Evolutionary conservation across 2,888 invertebrate genomes (phyloP), one percentile per base, ranked within the genome.

Genomic region (Torymus tubicola): DNA sequence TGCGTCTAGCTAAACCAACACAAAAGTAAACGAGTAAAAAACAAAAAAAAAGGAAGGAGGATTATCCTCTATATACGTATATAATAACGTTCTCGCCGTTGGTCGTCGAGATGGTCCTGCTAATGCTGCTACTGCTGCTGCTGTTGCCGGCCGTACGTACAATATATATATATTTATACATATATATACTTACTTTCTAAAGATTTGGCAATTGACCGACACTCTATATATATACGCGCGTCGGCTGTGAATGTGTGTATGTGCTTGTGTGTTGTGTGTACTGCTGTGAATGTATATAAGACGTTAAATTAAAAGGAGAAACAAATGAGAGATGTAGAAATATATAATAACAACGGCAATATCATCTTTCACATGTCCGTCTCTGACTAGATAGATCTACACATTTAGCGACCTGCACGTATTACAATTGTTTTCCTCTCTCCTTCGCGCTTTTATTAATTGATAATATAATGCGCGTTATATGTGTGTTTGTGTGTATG

Each of bases 341-440:
- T 21, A 5, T 31, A 67, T 24, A 68, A 79, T 70, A 80, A 80
- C 53, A 70, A 68, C 57, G 31, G 70, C 14, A 58, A 64, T 24
- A 81, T 72, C 16, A 57, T 81, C 53, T 75, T 67, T 67, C 68
- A 69, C 80, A 82, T 75, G 64, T 80, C 79, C 74, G 75, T 82
- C 83, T 85, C 83, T 85, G 85, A 85, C 85, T 85, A 85, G 85
- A 85, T 84, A 76, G 83, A 76, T 80, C 81, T 83, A 78, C 55
- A 42, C 64, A 63, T 57, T 11, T 64, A 67, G 42, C 52, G 53
- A 55, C 31, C 52, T 74, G 63, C 55, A 64, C 63, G 70, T 64
- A 60, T 64, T 78, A 72, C 61, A 65, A 60, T 74, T 21, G 18
- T 14, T 21, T 13, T 14, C 13, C 13, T 18, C 57, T 24, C 16